Percentiles rank a stretch among this genome's conserved stretches.
These are phyloP conservation scores for Plumapathes pennacea DNA, from an alignment of 92 coral and sea anemone genomes.

Conservation along the genomic window DNA sequence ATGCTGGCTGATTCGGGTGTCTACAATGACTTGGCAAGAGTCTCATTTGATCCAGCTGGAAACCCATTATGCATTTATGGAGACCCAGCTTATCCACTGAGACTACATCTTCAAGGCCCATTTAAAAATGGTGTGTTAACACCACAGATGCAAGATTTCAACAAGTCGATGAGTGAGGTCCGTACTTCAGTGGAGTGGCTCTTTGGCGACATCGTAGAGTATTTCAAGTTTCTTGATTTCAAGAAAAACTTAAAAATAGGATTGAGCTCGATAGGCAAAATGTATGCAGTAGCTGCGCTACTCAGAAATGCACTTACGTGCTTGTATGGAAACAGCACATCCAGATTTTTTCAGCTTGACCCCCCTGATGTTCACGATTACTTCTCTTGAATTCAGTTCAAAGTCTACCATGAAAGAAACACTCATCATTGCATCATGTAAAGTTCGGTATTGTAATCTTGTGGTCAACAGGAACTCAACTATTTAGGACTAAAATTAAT, in stretches of 20 bases:
- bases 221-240: slow-evolving; percentile 53
- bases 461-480: too few relatives aligned
- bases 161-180: slow-evolving; percentile 40
- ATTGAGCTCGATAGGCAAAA: slow-evolving; percentile 38
- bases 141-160: slow-evolving; percentile 40
- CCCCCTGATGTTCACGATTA: slow-evolving; percentile 47
- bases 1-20: slow-evolving; percentile 28
- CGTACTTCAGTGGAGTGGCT: slow-evolving; percentile 57
- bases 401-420: too few relatives aligned
- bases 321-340: slow-evolving; percentile 43
- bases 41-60: slow-evolving; percentile 4
- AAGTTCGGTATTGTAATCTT: too few relatives aligned
- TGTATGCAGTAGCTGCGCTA: slow-evolving; percentile 45
- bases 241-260: slow-evolving; percentile 38
- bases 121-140: slow-evolving; percentile 44
- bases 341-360: slow-evolving; percentile 25
- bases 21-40: background rate
- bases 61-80: slow-evolving; percentile 24
- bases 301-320: slow-evolving; percentile 50
- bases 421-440: too few relatives aligned
- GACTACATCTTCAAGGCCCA: slow-evolving; percentile 30
- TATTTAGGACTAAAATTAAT: too few relatives aligned
- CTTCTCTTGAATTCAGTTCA: slow-evolving; percentile 32
- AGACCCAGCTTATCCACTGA: slow-evolving; percentile 32
- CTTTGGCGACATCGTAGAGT: slow-evolving; percentile 33